Base-by-base conservation (phyloP, 2,797 vertebrate species). In the Acanthurus tractus region DNA sequence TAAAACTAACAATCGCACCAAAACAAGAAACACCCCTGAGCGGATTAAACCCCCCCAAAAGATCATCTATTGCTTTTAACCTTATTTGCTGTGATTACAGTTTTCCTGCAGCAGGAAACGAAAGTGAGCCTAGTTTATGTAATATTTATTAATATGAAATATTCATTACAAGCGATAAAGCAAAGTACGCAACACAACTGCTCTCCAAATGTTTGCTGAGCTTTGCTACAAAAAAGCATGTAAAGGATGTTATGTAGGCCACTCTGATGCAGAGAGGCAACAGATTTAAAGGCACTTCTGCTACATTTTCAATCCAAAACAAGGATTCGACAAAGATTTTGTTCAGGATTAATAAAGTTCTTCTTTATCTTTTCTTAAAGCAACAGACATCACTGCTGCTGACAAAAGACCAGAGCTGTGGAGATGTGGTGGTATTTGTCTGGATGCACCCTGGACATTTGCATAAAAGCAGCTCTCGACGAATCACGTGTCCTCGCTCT, bases 381-480 rank as follows among this genome's bases (percentile, higher is more conserved):
- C 52, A 34, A 17, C 45, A 29, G 25, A 49, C 44, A 23, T 65
- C 44, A 34, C 18, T 18, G 20, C 36, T 50, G 63, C 15, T 4
- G 34, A 53, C 25, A 15, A n/a, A n/a, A n/a, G n/a, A n/a, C n/a
- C 10, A 2, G 57, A 38, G 22, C 14, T 17, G 34, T 13, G 34
- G 0, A 4, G 8, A 48, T 42, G 69, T 18, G 53, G 7, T 17
- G 70, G 45, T 23, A 59, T 64, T 61, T 49, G 1, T 29, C 53
- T 42, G 6, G 4, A 46, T 62, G 29, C 1, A 0, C 15, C 18
- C 15, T 45, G 40, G 3, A 25, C n/a, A 48, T 79, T 49, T 79
- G 52, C 74, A 71, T 83, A 50, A 74, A 52, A 83, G 63, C 74
- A 68, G 48, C 75, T 74, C 70, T 81, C 63, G 63, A 10, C 56